A percentile compares a stretch with the other conserved stretches of the same genome.
These are phyloP conservation scores for Synanthedon myopaeformis DNA, from an alignment of 2,888 invertebrate species.

Conservation along the genomic window DNA sequence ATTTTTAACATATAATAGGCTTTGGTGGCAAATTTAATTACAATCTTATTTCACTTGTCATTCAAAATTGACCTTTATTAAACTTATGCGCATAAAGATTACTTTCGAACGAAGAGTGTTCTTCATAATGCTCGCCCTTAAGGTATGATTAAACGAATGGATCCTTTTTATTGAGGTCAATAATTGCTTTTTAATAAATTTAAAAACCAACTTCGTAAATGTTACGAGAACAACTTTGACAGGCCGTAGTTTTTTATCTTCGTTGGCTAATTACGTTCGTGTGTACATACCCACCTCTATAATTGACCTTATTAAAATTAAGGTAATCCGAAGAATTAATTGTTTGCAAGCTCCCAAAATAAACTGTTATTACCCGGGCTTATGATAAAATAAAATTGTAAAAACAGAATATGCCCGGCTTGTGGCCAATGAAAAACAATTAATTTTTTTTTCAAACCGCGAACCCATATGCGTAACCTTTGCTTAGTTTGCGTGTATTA, in stretches of 20 bases:
- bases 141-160: slow-evolving; percentile 32
- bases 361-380: too few relatives aligned
- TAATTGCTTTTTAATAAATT: slow-evolving; percentile 48
- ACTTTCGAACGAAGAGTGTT: slow-evolving; percentile 8
- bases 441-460: too few relatives aligned
- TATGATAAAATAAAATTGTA: too few relatives aligned
- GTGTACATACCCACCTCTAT: background rate
- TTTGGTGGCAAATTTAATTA: slow-evolving; percentile 32
- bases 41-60: slow-evolving; percentile 36
- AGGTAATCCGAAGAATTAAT: background rate
- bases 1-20: slow-evolving; percentile 13
- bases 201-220: slow-evolving; percentile 22
- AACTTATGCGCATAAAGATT: slow-evolving; percentile 17
- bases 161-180: slow-evolving; percentile 37
- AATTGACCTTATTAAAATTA: background rate
- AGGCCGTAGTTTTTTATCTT: slow-evolving; percentile 13
- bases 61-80: slow-evolving; percentile 26
- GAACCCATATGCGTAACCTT: too few relatives aligned
- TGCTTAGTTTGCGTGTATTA: too few relatives aligned
- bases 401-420: too few relatives aligned
- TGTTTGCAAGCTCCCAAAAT: background rate
- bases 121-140: slow-evolving; percentile 16
- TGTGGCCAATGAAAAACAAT: too few relatives aligned
- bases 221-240: slow-evolving; percentile 20
- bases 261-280: slow-evolving; percentile 2